These are phyloP conservation scores for Manduca sexta DNA, from an alignment of 1,140 invertebrate genomes.

Conservation along the genomic window DNA sequence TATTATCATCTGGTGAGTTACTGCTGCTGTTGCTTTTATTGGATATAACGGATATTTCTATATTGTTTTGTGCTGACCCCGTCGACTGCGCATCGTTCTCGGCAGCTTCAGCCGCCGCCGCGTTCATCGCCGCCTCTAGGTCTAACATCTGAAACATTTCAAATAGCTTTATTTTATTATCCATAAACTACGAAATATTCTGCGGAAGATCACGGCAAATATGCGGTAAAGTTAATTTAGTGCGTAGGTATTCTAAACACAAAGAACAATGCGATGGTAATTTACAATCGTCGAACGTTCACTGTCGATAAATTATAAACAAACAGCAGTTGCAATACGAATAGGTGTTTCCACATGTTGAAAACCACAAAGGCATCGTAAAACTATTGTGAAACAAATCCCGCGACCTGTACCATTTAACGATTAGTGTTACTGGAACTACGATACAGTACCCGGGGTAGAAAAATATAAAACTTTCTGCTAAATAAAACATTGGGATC, in stretches of 20 bases:
- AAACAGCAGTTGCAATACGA: constrained; percentile 3
- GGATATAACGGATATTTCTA: constrained; percentile 38
- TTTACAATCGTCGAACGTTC: constrained; percentile 1
- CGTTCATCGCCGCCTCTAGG: constrained; percentile 42
- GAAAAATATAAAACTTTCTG: too few species aligned
- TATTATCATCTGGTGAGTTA: constrained; percentile 30
- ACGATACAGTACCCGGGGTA: too few species aligned
- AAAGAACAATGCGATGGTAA: constrained; percentile 9
- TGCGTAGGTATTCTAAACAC: constrained; percentile 6
- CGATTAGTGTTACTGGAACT: too few species aligned
- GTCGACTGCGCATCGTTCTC: constrained; percentile 29
- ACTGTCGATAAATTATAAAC: constrained; percentile 5
- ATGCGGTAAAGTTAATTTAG: not conserved
- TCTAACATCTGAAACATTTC: constrained; percentile 38
- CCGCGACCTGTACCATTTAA: not conserved
- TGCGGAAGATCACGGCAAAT: not conserved
- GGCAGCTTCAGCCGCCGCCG: constrained; percentile 19
- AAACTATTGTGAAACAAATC: constrained; percentile 30
- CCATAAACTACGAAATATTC: constrained; percentile 1
- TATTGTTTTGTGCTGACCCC: constrained; percentile 35
- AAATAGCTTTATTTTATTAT: constrained; percentile 1
- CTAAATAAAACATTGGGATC: too few species aligned
- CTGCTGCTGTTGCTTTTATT: constrained; percentile 35
- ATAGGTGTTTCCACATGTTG: constrained; percentile 11
- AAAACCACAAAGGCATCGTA: constrained; percentile 31